Base-by-base conservation (phyloP, 2,888 invertebrate species). In the Cyrtodaria siliqua region DNA sequence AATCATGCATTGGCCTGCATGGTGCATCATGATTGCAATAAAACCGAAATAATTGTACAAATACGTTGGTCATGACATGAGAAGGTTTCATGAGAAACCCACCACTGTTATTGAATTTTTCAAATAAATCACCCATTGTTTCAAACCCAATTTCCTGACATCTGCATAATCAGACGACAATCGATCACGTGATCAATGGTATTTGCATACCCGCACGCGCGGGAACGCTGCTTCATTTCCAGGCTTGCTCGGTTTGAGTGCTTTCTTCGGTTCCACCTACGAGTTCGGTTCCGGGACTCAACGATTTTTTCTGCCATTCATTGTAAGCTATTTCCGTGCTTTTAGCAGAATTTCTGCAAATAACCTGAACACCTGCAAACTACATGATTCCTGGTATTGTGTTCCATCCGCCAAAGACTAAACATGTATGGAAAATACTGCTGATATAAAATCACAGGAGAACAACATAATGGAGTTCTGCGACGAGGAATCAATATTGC, bases 191-290 rank as follows among this genome's bases (percentile, higher is more conserved):
- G 78, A 73, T 70, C 66, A 42, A 56, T 53, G 38, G 42, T 38
- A 79, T 79, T 79, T 73, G 69, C 73, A 79, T 73, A 70, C 40
- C 23, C 50, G 70, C 78, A 79, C 78, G 73, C 73, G 78, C 62
- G 18, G 18, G 56, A 61, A 6, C 56, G 59, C 50, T 67, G 50
- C 24, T 33, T 38, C 50, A 27, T 29, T 66, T 66, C 70, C 66
- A 52, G 59, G 66, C 60, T 55, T 38, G 24, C 66, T 61, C 27
- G 12, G 44, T 57, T 20, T 56, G 70, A 77, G 68, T 63, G 77
- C 77, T 62, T 67, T 77, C 71, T 47, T 60, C 59, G 63, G 60
- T 63, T 47, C 49, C 29, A 33, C 40, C 61, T 62, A 49, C 64
- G 40, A 16, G 18, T 26, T 47, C 40, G 47, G 59, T 77, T 77